Conservation (phyloP, 2,797 vertebrate species). For the Phataginus tetradactyla region DNA sequence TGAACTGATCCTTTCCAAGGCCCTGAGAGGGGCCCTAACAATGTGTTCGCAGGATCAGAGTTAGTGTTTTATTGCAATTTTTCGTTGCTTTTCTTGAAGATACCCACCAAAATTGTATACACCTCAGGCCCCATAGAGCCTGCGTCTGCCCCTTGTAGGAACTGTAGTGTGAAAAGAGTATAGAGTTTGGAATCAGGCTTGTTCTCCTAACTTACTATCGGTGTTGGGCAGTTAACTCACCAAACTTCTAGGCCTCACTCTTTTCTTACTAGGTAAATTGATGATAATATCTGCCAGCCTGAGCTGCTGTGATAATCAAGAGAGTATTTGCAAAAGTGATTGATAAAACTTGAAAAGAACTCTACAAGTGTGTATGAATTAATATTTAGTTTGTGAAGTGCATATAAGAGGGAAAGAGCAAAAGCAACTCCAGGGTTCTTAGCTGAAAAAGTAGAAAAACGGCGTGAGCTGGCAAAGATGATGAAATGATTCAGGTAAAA, state of each 20-base stretch:
- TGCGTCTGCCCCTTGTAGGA: neutral
- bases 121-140: neutral
- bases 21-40: neutral
- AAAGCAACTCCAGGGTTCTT: slow-evolving; percentile 8
- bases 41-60: neutral
- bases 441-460: slow-evolving; percentile 6
- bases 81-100: slow-evolving; percentile 3
- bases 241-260: neutral
- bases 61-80: slow-evolving; percentile 9
- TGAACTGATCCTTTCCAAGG: neutral
- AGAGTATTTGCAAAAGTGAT: slow-evolving; percentile 39
- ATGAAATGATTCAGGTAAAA: slow-evolving; percentile 41
- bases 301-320: slow-evolving; percentile 12
- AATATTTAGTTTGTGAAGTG: neutral
- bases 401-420: slow-evolving; percentile 35
- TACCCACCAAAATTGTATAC: slow-evolving; percentile 10
- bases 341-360: slow-evolving; percentile 23
- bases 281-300: neutral
- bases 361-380: neutral
- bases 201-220: neutral
- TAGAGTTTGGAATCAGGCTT: neutral
- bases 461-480: neutral
- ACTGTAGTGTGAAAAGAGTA: neutral
- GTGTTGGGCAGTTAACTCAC: neutral
- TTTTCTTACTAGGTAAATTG: neutral